Evolutionary conservation across 1,140 invertebrate genomes (phyloP), one percentile per base, ranked within the genome.

Genomic region (Diabrotica undecimpunctata): DNA sequence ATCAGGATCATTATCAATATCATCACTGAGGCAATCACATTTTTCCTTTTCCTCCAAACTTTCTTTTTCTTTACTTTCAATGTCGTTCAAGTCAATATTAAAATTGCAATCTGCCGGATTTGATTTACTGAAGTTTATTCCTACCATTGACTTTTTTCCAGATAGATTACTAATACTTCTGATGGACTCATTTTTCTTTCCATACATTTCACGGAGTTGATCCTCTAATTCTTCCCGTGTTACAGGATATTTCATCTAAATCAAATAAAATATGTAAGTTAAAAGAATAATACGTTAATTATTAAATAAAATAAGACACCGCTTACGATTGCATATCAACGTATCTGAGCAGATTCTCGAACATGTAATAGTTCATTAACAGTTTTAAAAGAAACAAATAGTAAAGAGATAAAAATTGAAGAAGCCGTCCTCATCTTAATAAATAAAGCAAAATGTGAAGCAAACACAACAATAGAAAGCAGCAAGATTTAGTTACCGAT

Each of bases 101-200:
- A 64, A 35, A 11, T 50, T 66, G 69, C 69, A 13, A 73, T 70
- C 25, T 69, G 36, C 7, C 64, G 38, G 8, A 65, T 71, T 65
- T 72, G 71, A 13, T 74, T 71, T 9, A 66, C 68, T 61, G 57
- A 76, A 74, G 59, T 75, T 75, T 64, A 72, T 69, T 54, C 75
- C 66, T 12, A 64, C 60, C 38, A 72, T 53, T 54, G 58, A 67
- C 25, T 62, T 63, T 6, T 60, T 66, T 58, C 66, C 70, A 6
- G 72, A 72, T 39, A 71, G 59, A 53, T 71, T 70, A 61, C 71
- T 72, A 9, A 67, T 46, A 56, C 68, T 68, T 58, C 51, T 62
- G 25, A 64, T 61, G 9, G 65, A 36, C 41, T 62, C 62, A 5
- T 25, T 61, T 41, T 61, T 65, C 11, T 53, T 57, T 7, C 52